phyloP scores from a whole-genome alignment of 2,113 vertebrate genomes.

The Atherinomorus stipes region DNA sequence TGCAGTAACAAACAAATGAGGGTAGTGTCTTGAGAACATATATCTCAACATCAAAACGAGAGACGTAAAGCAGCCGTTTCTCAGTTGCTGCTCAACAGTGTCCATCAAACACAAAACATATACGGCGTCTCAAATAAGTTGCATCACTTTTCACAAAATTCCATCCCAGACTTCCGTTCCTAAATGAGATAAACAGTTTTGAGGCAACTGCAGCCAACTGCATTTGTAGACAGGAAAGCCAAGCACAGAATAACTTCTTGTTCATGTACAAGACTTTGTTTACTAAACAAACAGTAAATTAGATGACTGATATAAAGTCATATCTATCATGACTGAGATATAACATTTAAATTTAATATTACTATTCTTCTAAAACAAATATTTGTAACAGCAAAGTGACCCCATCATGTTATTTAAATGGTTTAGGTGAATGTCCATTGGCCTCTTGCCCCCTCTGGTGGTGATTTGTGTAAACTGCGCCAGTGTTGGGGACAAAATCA shows the following conservation, averaged over 20 bases:
- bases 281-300: slow-evolving; percentile 11
- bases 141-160: not conserved
- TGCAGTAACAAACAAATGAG: slow-evolving; percentile 15
- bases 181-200: slow-evolving; percentile 1
- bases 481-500: no score
- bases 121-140: not conserved
- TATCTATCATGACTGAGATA: no score
- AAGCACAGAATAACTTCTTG: slow-evolving; percentile 25
- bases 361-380: slow-evolving; percentile 38
- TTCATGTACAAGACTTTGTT: slow-evolving; percentile 35
- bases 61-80: not conserved
- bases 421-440: not conserved
- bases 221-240: slow-evolving; percentile 25
- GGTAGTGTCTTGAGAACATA: not conserved
- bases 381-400: slow-evolving; percentile 19
- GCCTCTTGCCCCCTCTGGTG: slow-evolving; percentile 61
- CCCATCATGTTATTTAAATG: not conserved
- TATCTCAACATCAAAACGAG: not conserved
- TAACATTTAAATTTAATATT: slow-evolving; percentile 5
- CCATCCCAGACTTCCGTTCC: not conserved
- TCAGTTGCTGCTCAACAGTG: not conserved
- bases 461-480: slow-evolving; percentile 15
- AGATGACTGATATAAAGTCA: not conserved
- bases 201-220: slow-evolving; percentile 4
- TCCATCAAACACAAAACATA: not conserved